Evolutionary conservation across 2,797 vertebrate species (phyloP).

Genomic region (Lates japonicus): DNA sequence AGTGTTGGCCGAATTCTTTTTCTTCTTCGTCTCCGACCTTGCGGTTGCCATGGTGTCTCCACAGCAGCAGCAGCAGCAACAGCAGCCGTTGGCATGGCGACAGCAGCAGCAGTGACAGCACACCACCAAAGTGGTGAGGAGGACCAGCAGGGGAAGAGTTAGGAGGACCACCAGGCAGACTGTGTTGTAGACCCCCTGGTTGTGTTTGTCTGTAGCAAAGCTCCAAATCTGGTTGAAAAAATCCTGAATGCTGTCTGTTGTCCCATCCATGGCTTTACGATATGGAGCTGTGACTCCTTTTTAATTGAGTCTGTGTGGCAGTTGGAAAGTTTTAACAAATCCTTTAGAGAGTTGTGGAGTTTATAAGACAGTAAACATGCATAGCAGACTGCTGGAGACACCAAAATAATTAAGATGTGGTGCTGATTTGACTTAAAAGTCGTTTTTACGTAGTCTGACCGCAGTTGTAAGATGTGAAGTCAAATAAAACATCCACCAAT

Average conservation of each 20-base stretch:
- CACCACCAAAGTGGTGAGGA: conserved; percentile 86
- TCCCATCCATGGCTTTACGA: conserved; percentile 80
- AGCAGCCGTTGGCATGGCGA: conserved; percentile 69
- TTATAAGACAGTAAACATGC: conserved; percentile 34
- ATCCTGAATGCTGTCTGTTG: conserved; percentile 83
- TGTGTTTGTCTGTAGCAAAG: conserved; percentile 88
- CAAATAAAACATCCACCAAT: conserved; percentile 2
- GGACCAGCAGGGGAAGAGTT: conserved; percentile 88
- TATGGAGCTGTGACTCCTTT: conserved; percentile 25
- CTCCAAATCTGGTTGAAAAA: conserved; percentile 91
- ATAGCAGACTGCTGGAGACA: conserved; percentile 23
- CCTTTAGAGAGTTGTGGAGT: conserved; percentile 42
- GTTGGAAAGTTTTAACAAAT: conserved; percentile 58
- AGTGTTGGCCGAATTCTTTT: conserved; percentile 82
- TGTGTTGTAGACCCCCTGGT: conserved; percentile 92
- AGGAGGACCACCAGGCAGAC: conserved; percentile 91
- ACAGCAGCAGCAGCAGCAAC: conserved; percentile 69
- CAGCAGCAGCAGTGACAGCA: conserved; percentile 97
- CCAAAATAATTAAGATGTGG: conserved; percentile 28
- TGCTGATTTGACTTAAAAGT: conserved; percentile 47
- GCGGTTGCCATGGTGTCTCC: conserved; percentile 38
- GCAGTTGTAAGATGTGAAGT: background rate
- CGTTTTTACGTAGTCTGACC: conserved; percentile 14
- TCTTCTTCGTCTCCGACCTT: conserved; percentile 85
- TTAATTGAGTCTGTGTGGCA: conserved; percentile 22